Evolutionary conservation across 2,888 invertebrate species (phyloP).

Genomic region (Perdita meconis): DNA sequence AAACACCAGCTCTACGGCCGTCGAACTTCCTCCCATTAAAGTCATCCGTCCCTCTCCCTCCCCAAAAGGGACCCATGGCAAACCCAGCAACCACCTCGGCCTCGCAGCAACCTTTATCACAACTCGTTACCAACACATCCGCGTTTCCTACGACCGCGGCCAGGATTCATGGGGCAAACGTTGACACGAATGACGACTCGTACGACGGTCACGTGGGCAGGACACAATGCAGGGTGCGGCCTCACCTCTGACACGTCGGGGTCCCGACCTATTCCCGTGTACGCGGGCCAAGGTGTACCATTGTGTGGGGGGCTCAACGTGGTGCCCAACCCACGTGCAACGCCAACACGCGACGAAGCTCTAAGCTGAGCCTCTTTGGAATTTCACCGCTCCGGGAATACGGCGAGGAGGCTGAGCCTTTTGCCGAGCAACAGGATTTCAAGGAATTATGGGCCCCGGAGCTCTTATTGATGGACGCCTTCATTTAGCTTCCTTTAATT

Average conservation of each 20-base stretch:
- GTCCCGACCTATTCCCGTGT: conserved; percentile 78
- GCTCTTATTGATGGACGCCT: no score
- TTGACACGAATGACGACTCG: conserved; percentile 80
- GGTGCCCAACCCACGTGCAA: conserved; percentile 76
- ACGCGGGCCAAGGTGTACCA: conserved; percentile 66
- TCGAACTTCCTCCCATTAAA: not conserved
- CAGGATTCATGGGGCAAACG: conserved; percentile 68
- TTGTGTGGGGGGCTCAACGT: conserved; percentile 65
- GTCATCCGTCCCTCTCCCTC: no score
- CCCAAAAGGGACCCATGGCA: not conserved
- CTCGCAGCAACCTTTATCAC: conserved; percentile 26
- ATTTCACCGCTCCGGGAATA: conserved; percentile 77
- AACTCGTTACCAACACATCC: conserved; percentile 41
- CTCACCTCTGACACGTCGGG: conserved; percentile 82
- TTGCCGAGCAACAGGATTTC: conserved; percentile 42
- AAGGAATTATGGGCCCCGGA: conserved; percentile 41
- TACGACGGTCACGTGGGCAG: conserved; percentile 81
- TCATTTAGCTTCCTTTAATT: no score
- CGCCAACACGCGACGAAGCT: conserved; percentile 76
- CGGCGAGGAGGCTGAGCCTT: conserved; percentile 41
- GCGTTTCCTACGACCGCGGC: conserved; percentile 32
- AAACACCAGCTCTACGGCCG: not conserved
- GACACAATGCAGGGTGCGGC: conserved; percentile 83
- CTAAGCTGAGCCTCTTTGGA: conserved; percentile 69
- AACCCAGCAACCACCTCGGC: conserved; percentile 5